Evolutionary conservation across 2,113 vertebrate genomes (phyloP).

Genomic region (Amblyornis subalaris): DNA sequence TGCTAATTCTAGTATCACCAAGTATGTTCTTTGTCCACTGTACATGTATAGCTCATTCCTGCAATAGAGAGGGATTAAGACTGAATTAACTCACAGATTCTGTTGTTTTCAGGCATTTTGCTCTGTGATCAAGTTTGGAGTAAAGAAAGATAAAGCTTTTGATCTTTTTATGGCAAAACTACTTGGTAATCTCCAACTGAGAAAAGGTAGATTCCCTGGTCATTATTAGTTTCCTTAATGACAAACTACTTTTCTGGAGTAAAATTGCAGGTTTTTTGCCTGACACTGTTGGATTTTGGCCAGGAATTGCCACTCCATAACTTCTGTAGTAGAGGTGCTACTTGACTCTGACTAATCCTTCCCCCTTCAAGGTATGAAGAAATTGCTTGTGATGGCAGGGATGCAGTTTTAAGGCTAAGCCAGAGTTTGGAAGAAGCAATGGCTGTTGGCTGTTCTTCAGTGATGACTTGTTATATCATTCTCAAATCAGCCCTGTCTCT

Average conservation of each 20-base stretch:
- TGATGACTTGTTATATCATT: background rate
- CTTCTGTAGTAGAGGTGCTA: background rate
- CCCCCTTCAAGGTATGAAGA: background rate
- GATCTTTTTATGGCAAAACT: background rate
- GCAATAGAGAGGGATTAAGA: background rate
- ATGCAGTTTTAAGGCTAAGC: background rate
- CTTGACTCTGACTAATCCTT: background rate
- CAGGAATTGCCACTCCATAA: background rate
- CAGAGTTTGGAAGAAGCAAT: background rate
- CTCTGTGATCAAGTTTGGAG: background rate
- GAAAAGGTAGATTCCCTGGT: background rate
- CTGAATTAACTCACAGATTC: background rate
- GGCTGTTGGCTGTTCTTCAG: background rate
- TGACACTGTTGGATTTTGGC: background rate
- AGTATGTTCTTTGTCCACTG: background rate
- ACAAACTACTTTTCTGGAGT: background rate
- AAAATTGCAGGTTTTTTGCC: background rate
- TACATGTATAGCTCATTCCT: background rate
- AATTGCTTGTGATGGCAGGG: background rate
- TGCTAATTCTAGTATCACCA: background rate
- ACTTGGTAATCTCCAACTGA: background rate
- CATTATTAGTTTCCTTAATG: background rate
- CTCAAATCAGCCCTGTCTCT: background rate
- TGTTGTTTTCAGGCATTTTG: background rate
- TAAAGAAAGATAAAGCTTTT: background rate